phyloP scores from a whole-genome alignment of 2,113 vertebrate species.

The Dermatemys mawii region DNA sequence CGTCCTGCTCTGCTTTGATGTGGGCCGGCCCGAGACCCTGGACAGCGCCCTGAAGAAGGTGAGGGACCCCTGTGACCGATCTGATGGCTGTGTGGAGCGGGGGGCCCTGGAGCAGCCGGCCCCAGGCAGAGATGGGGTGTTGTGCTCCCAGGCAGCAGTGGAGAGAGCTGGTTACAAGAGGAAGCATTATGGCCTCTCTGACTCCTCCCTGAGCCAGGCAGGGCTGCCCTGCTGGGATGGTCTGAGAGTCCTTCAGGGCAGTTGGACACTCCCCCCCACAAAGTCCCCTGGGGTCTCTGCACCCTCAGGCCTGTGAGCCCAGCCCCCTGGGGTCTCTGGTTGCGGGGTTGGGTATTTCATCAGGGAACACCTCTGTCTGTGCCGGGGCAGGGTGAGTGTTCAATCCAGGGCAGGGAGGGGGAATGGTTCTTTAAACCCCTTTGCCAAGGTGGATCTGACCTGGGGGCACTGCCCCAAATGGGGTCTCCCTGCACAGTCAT shows the following conservation, averaged over 20 bases:
- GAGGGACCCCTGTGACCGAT: not conserved
- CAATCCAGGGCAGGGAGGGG: not conserved
- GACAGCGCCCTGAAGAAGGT: conserved; percentile 94
- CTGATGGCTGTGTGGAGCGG: not conserved
- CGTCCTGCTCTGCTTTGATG: conserved; percentile 92
- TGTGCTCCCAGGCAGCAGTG: not conserved
- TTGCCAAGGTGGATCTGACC: not conserved
- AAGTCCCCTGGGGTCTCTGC: too few species aligned
- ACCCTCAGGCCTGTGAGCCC: too few species aligned
- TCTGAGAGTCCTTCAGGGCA: too few species aligned
- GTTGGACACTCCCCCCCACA: too few species aligned
- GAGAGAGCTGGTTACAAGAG: not conserved
- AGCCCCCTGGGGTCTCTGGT: not conserved
- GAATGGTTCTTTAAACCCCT: not conserved
- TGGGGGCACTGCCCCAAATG: not conserved
- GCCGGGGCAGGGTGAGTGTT: not conserved
- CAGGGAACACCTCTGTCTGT: too few species aligned
- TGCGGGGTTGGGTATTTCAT: too few species aligned
- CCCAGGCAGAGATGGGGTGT: too few species aligned
- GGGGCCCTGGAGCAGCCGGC: not conserved
- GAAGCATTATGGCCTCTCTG: not conserved
- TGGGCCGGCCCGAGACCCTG: conserved; percentile 92
- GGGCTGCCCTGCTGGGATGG: not conserved
- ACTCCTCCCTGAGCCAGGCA: too few species aligned
- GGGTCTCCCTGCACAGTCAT: not conserved